Base-by-base conservation (phyloP, 2,888 invertebrate species). In the Clitarchus hookeri region DNA sequence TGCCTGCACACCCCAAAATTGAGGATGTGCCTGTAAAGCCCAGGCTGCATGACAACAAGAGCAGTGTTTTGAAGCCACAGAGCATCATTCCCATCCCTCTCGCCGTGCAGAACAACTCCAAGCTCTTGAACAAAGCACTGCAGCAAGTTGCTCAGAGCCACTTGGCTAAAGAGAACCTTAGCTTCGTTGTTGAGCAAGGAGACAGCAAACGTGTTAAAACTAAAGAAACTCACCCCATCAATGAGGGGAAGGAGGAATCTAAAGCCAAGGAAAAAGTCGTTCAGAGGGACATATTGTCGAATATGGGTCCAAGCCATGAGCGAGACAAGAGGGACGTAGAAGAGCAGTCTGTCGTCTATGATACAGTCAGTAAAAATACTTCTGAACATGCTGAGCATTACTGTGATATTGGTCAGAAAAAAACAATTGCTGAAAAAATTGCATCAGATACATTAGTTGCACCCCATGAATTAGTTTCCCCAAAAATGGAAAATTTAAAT, bases 71-170 rank as follows among this genome's bases (percentile, higher is more conserved):
- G 23, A 65, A 82, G 36, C 44, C 82, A 36, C 36, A 16, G 16
- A 82, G 82, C 27, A 82, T 82, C 82, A 82, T 82, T 27, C 82
- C 82, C 23, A 11, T 82, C 13, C 82, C 82, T 19, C 82, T 82
- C 1, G 82, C 82, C 8, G 82, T 82, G 23, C 82, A 82, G 27
- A 9, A 82, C 27, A 23, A 44, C 23, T 12, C 82, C 44, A 44
- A 82, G 44, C 82, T 82, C 25, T 82, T 19, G 1, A 16, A 27
- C 82, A 26, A 82, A 27, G 82, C 82, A 16, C 19, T 82, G 82
- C 36, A 82, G 44, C 82, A 82, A 19, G 27, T 82, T 27, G 82
- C 82, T 19, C 16, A 82, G 44, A 27, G 44, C 16, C 82, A 27
- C 13, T 19, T 27, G 82, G 36, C 44, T 12, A n/a, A 78, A 23